Conservation (phyloP, 2,888 invertebrate genomes). For the Megaustenia siamemsis region DNA sequence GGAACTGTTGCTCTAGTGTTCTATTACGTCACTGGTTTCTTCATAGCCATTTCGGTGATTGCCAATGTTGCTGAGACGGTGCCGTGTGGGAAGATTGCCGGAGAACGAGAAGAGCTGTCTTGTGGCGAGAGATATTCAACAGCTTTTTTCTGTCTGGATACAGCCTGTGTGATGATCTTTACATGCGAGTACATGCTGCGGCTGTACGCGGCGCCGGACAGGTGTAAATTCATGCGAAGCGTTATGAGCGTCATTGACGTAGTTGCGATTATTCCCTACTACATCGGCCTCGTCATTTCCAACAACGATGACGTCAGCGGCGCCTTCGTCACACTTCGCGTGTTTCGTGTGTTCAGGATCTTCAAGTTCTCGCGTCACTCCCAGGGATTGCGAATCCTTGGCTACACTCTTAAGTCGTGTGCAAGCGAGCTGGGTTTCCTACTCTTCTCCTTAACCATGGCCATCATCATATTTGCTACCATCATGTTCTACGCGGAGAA, state of each 20-base stretch:
- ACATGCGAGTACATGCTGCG: slow-evolving; percentile 96
- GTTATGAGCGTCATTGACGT: slow-evolving; percentile 99
- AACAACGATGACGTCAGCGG: slow-evolving; percentile 99
- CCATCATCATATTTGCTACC: slow-evolving; percentile 99
- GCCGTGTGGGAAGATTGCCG: slow-evolving; percentile 89
- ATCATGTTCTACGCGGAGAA: slow-evolving; percentile 99
- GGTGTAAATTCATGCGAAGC: slow-evolving; percentile 97
- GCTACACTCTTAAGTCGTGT: slow-evolving; percentile 99
- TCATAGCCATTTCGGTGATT: slow-evolving; percentile 99
- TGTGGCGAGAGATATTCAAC: slow-evolving; percentile 97
- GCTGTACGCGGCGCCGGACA: slow-evolving; percentile 98
- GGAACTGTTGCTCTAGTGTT: slow-evolving; percentile 99
- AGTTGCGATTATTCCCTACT: slow-evolving; percentile 99
- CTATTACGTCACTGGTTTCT: slow-evolving; percentile 99
- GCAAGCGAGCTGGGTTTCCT: slow-evolving; percentile 99
- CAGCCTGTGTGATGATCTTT: slow-evolving; percentile 99
- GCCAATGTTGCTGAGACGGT: slow-evolving; percentile 99
- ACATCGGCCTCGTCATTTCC: slow-evolving; percentile 97
- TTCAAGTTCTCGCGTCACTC: slow-evolving; percentile 99
- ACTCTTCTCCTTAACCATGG: slow-evolving; percentile 99
- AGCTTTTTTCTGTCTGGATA: slow-evolving; percentile 98
- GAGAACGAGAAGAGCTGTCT: slow-evolving; percentile 82
- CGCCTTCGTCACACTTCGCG: slow-evolving; percentile 98
- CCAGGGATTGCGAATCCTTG: slow-evolving; percentile 97
- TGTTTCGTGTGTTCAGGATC: slow-evolving; percentile 99